Conservation (phyloP, 2,797 vertebrate species). For the Tokudaia tokunoshimensis region DNA sequence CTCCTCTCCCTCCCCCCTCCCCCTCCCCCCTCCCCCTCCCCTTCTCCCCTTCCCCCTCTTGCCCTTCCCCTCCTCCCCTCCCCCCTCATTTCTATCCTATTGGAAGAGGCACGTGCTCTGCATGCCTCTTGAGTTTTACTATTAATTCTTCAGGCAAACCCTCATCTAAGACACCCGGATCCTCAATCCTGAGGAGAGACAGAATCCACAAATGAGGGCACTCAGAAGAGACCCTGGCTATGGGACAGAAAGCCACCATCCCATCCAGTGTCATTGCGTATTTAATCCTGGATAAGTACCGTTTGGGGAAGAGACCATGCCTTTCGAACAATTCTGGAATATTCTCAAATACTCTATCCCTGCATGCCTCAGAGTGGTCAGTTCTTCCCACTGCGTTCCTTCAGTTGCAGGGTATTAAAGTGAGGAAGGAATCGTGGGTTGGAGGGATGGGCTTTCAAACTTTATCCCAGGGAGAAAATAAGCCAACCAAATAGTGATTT, state of each 20-base stretch:
- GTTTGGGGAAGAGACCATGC: neutral
- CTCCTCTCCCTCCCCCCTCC: neutral
- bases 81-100: neutral
- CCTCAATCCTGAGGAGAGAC: neutral
- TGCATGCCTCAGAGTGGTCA: neutral
- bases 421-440: neutral
- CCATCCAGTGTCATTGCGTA: neutral
- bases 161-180: neutral
- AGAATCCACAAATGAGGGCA: neutral
- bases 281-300: neutral
- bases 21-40: neutral
- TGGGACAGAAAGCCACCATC: neutral
- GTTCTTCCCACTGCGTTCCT: neutral
- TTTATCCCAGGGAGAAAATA: neutral
- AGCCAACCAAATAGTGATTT: neutral
- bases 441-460: neutral
- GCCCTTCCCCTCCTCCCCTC: too few species aligned
- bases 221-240: neutral
- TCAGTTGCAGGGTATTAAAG: neutral
- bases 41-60: too few species aligned
- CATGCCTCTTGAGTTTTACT: accelerated
- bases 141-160: neutral
- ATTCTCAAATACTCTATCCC: neutral
- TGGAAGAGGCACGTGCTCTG: neutral
- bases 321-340: constrained; percentile 7